Conservation (phyloP, 23 tunicate species). For the Trididemnum clinides region DNA sequence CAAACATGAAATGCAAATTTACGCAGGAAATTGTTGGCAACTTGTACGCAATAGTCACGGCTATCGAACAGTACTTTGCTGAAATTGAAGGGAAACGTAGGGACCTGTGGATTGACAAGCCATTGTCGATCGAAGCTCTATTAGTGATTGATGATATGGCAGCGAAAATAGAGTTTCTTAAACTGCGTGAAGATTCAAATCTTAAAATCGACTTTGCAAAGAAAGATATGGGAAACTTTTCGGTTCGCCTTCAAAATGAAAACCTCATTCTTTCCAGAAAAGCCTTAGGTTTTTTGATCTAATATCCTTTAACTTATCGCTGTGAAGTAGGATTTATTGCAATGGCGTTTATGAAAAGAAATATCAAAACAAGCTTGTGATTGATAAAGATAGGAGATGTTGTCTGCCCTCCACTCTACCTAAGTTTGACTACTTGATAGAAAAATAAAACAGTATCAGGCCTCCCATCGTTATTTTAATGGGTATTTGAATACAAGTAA, state of each 20-base stretch:
- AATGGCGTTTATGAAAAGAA: neutral
- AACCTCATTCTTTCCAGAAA: neutral
- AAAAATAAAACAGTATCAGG: neutral
- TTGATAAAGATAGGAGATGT: no score
- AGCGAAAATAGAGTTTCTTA: no score
- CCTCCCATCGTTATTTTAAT: neutral
- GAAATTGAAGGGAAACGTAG: neutral
- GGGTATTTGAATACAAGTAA: neutral
- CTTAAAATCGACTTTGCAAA: neutral
- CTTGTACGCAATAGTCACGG: neutral
- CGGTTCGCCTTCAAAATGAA: neutral
- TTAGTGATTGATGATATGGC: neutral
- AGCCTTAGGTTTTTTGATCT: neutral
- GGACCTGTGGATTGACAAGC: neutral
- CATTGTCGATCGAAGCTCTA: neutral
- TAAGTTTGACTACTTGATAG: neutral
- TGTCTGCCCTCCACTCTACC: neutral
- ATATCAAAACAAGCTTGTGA: neutral
- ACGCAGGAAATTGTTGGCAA: neutral
- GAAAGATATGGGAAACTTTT: neutral
- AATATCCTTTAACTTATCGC: no score
- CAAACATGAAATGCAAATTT: neutral
- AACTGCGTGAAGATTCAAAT: neutral
- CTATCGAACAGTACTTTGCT: neutral
- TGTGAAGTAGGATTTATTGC: no score